Base-by-base conservation (phyloP, 92 coral and sea anemone genomes). In the Epizoanthus illoricatus region DNA sequence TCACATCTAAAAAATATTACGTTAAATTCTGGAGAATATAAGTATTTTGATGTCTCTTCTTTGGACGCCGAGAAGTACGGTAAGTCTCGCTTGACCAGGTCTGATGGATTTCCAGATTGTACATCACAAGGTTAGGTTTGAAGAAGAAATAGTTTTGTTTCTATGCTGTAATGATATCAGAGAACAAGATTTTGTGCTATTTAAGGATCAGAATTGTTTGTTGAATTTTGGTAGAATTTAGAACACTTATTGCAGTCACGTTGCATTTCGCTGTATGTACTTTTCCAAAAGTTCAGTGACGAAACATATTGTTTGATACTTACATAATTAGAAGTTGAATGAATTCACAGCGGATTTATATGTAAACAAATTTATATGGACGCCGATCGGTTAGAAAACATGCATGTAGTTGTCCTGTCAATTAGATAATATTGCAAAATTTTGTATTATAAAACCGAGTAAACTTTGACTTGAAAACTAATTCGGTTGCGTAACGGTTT, bases 51-150 rank as follows among this genome's bases (percentile, higher is more conserved):
- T 71, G 87, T 93, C 24, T 76, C 98, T 10, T 88, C 92, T 69
- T 85, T 96, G 76, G 86, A 91, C 76, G 90, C 90, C 13, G 85
- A 85, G 10, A 92, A 93, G 16, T 96, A 91, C 42, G 99, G 99
- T 96, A 70, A 33, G 97, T 86, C n/a, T 28, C 36, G 0, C 36
- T 28, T 28, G 36, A 28, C 36, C 36, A 28, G 36, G 1, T 28
- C 36, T 28, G 36, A 28, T 28, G 36, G 40, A 21, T 74, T 49
- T 57, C 62, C n/a, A 13, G 57, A 36, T 21, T 36, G 28, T 56
- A 3, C 75, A 9, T 75, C 40, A 52, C 56, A 11, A 52, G 56
- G 16, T 52, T 11, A 52, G 1, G 56, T 45, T 45, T 45, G 49
- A 45, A 45, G 49, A 45, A 45, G 49, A 45, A 45, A 45, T 1